Conservation (phyloP, 2,888 invertebrate genomes). For the Heteropelma amictum region DNA sequence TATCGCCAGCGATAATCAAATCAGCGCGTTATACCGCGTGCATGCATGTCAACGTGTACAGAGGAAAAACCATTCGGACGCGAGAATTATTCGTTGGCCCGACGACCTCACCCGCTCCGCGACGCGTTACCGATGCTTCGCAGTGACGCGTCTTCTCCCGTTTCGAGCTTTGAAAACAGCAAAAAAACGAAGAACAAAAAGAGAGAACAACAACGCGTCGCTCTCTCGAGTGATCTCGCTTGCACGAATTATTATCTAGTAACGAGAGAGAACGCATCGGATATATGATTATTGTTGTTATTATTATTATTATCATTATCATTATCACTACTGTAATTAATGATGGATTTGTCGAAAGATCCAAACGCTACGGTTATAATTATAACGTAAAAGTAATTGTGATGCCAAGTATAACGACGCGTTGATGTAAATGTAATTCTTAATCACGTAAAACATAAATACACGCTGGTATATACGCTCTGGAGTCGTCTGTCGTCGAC, state of each 20-base stretch:
- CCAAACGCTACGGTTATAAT: neutral
- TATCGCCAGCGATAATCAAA: slow-evolving; percentile 46
- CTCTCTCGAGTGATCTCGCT: slow-evolving; percentile 45
- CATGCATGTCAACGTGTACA: neutral
- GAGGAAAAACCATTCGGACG: slow-evolving; percentile 2
- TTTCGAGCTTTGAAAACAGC: neutral
- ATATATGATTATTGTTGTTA: slow-evolving; percentile 24
- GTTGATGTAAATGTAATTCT: slow-evolving; percentile 54
- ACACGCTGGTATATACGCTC: neutral
- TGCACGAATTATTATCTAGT: no score
- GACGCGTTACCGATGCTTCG: neutral
- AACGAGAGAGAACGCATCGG: neutral
- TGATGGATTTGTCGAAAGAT: slow-evolving; percentile 2
- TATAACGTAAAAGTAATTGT: slow-evolving; percentile 52
- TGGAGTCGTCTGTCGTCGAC: no score
- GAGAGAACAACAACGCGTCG: neutral
- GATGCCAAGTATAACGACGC: slow-evolving; percentile 50
- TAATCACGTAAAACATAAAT: slow-evolving; percentile 27
- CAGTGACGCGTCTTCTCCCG: neutral
- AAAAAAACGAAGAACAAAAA: neutral
- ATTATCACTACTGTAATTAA: neutral
- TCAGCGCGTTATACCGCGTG: slow-evolving; percentile 12
- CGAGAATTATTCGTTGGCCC: slow-evolving; percentile 14
- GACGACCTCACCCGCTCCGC: neutral
- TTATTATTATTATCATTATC: slow-evolving; percentile 9